Evolutionary conservation across 2,797 vertebrate species (phyloP).

Genomic region (Myotis findleyi): DNA sequence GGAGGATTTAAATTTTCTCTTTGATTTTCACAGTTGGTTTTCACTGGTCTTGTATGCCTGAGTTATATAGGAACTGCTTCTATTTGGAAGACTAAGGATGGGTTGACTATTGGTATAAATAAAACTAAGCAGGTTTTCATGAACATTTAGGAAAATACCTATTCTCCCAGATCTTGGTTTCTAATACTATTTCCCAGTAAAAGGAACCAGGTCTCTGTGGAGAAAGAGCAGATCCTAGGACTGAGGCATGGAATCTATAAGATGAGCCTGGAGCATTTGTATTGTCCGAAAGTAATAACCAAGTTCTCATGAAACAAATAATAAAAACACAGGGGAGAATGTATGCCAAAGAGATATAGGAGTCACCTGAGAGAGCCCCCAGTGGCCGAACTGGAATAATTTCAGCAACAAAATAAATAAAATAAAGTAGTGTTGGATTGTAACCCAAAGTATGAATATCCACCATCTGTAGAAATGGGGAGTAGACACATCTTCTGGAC

Average conservation of each 20-base stretch:
- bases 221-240: neutral
- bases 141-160: neutral
- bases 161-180: constrained; percentile 13
- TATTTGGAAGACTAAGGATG: constrained; percentile 13
- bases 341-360: neutral
- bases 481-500: neutral
- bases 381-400: neutral
- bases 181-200: neutral
- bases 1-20: neutral
- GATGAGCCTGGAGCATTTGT: neutral
- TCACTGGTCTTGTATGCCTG: neutral
- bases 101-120: neutral
- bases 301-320: neutral
- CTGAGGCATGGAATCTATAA: neutral
- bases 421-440: neutral
- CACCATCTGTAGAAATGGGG: neutral
- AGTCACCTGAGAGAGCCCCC: neutral
- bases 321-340: neutral
- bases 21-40: neutral
- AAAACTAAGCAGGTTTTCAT: constrained; percentile 25
- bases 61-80: neutral
- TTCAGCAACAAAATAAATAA: neutral
- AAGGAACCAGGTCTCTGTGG: neutral
- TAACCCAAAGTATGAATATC: constrained; percentile 23
- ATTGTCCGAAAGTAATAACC: constrained; percentile 22